Conservation (phyloP, 2,797 vertebrate genomes). For the Sorex maritimensis region DNA sequence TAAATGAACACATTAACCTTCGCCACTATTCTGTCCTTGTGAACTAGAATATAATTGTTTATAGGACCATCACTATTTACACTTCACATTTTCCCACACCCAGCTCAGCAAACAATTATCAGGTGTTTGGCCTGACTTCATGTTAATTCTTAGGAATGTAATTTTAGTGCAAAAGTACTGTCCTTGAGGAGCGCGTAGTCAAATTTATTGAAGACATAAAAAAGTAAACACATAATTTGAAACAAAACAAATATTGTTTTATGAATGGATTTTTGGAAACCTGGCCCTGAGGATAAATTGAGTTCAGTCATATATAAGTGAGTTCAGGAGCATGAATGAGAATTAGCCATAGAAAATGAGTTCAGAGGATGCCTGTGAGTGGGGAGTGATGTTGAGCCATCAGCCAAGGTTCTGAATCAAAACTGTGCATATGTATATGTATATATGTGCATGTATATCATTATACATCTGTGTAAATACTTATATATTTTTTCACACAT, state of each 20-base stretch:
- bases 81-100: not conserved
- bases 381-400: not conserved
- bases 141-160: not conserved
- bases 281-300: not conserved
- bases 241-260: not conserved
- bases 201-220: not conserved
- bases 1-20: slow-evolving; percentile 44
- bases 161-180: not conserved
- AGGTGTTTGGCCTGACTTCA: not conserved
- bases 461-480: too few species aligned
- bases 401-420: not conserved
- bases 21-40: not conserved
- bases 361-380: not conserved
- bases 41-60: slow-evolving; percentile 1
- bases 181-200: not conserved
- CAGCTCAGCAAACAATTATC: not conserved
- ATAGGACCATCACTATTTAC: not conserved
- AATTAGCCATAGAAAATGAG: not conserved
- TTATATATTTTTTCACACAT: too few species aligned
- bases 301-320: not conserved
- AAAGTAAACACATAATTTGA: slow-evolving; percentile 16
- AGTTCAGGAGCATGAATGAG: not conserved
- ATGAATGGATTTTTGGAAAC: not conserved
- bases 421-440: not conserved
- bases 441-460: rapidly evolving